Evolutionary conservation across 2,113 vertebrate species (phyloP), one percentile per base, ranked within the genome.

Genomic region (Hucho hucho): DNA sequence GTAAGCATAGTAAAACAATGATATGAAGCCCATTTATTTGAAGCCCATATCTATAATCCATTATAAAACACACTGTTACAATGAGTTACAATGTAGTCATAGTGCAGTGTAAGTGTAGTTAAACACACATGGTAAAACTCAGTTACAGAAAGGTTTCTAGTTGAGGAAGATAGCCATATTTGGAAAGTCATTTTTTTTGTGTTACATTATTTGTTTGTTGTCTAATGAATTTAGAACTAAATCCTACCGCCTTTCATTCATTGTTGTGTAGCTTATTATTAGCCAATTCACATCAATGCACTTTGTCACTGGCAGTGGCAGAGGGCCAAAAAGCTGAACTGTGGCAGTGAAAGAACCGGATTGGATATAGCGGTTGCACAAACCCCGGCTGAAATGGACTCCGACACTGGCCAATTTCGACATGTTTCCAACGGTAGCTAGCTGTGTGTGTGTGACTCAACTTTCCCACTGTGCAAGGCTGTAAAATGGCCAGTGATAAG

Each of bases 281-380:
- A 61, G 58, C 18, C 13, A 61, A 61, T 11, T n/a, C 58, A 9
- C 20, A 7, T n/a, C 58, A 20, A 56, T 61, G 58, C 24, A 61
- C n/a, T 61, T 61, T 24, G 58, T 61, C 18, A 20, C 56, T 58
- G 56, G 56, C 56, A 61, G n/a, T 20, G 58, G 5, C 29, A 6
- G 29, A 32, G 29, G 29, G 2, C 20, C 18, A 61, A 22, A 61
- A 61, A 20, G 20, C n/a, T 61, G 28, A 29, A 26, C 64, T 28
- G 63, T 13, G 28, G 28, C 64, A 32, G 5, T 20, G 14, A 20
- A 16, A 6, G 37, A 49, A 49, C 32, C 4, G 3, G 67, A 74
- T 68, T 72, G 64, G 24, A 73, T 28, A 64, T 5, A 63, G 63
- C 73, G 13, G 66, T 63, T 79, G 26, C 32, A 75, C 80, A 77